phyloP scores from a whole-genome alignment of 2,888 invertebrate species.

The Tyria jacobaeae region DNA sequence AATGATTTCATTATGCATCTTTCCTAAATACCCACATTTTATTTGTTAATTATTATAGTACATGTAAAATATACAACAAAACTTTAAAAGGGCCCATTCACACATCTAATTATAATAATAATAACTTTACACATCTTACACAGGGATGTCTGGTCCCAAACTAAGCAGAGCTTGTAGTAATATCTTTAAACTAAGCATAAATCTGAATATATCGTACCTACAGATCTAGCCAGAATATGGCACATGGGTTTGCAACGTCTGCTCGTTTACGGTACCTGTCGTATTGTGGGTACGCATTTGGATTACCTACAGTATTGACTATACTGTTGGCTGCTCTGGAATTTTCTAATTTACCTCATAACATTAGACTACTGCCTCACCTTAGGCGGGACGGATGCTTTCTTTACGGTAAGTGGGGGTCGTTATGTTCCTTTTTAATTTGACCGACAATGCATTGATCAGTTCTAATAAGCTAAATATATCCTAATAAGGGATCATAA shows the following conservation, averaged over 20 bases:
- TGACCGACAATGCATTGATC: not conserved
- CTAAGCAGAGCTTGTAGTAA: too few relatives aligned
- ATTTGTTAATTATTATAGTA: too few relatives aligned
- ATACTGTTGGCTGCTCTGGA: slow-evolving; percentile 13
- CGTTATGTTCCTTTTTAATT: not conserved
- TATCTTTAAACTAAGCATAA: too few relatives aligned
- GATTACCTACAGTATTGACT: slow-evolving; percentile 8
- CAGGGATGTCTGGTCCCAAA: too few relatives aligned
- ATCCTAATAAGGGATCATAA: not conserved
- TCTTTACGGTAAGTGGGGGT: slow-evolving; percentile 59
- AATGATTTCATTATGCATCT: too few relatives aligned
- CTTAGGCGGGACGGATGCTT: slow-evolving; percentile 69
- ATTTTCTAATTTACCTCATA: not conserved
- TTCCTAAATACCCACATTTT: too few relatives aligned
- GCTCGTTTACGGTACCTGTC: not conserved
- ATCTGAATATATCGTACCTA: not conserved
- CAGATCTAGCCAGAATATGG: slow-evolving; percentile 10
- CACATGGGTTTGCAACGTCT: slow-evolving; percentile 8
- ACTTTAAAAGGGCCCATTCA: too few relatives aligned
- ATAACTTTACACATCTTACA: too few relatives aligned
- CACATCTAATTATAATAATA: too few relatives aligned
- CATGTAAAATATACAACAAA: too few relatives aligned
- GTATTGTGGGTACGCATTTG: slow-evolving; percentile 12
- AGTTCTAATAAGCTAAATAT: too few relatives aligned
- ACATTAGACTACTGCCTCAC: not conserved